A percentile compares a stretch with the other conserved stretches of the same genome.
Conservation (phyloP, 2,888 invertebrate species). For the Drosophila anomelani region DNA sequence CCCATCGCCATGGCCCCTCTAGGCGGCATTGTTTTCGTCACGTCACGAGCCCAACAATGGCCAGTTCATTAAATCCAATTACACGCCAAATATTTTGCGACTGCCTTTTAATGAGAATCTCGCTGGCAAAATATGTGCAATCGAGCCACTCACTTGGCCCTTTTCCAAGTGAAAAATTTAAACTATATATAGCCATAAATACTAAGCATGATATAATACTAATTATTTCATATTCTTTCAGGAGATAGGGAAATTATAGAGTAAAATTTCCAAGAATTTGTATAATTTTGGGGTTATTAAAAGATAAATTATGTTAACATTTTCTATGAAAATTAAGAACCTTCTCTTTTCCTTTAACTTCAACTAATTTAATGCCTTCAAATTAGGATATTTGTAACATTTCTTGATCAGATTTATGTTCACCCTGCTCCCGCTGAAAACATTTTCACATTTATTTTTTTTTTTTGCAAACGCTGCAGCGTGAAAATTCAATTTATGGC, state of each 20-base stretch:
- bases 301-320: not conserved
- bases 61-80: conserved; percentile 44
- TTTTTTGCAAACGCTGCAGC: conserved; percentile 31
- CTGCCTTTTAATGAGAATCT: conserved; percentile 29
- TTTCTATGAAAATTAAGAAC: not conserved
- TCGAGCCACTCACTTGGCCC: not conserved
- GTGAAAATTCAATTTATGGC: conserved; percentile 53
- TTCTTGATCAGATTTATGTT: not conserved
- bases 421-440: not conserved
- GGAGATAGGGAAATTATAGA: not conserved
- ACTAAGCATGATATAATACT: not conserved
- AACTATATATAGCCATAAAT: too few relatives aligned
- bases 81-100: conserved; percentile 39
- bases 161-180: not conserved
- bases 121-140: not conserved
- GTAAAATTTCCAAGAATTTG: not conserved
- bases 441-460: conserved; percentile 14
- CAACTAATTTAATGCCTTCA: not conserved
- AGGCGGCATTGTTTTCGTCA: conserved; percentile 24
- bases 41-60: conserved; percentile 38
- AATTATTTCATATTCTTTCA: not conserved
- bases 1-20: not conserved
- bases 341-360: not conserved
- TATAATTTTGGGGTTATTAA: not conserved
- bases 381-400: not conserved